Evolutionary conservation across 2,797 vertebrate species (phyloP), one percentile per base, ranked within the genome.

Genomic region (Stomatorhinus walkeri): DNA sequence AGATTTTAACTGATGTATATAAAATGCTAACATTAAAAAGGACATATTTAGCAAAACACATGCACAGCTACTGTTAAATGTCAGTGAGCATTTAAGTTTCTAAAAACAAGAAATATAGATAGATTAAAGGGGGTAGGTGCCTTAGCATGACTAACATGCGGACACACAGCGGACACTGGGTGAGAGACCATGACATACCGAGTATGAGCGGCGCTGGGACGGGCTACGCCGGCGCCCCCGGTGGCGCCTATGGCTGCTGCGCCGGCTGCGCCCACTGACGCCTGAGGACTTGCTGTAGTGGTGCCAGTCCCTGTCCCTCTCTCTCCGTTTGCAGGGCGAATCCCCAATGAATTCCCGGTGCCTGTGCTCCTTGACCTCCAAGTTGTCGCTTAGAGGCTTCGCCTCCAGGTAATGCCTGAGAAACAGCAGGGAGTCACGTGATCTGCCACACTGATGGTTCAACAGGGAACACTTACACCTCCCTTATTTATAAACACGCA

Each of bases 251-350:
- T 94, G 97, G 90, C 96, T 96, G 95, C 97, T 97, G 91, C 94
- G 96, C 91, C 95, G 94, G 91, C 96, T 95, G 8, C 91, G 91
- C 3, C 92, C 91, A 54, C 94, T 94, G 92, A 93, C 96, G 43
- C 96, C 96, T 2, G 97, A 98, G 46, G 97, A 98, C 94, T 98
- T 98, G 96, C 97, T 98, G 95, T 97, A 98, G 93, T 98, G 97
- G 91, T 96, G 96, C 96, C 95, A 96, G 94, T 97, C 96, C 87
- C 92, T 90, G 90, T 97, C 96, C 93, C 94, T 94, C 48, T 94
- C 94, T 40, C 64, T 81, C 9, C 89, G 90, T 86, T 91, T 93
- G 88, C 87, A 93, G 85, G 90, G 76, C 19, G 22, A 89, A 0
- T 22, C 87, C 19, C 59, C 56, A 43, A 61, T 24, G 43, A 48